Percentiles rank a stretch among this genome's conserved stretches.
Conservation (phyloP, 2,888 invertebrate species). For the Spodoptera picta region DNA sequence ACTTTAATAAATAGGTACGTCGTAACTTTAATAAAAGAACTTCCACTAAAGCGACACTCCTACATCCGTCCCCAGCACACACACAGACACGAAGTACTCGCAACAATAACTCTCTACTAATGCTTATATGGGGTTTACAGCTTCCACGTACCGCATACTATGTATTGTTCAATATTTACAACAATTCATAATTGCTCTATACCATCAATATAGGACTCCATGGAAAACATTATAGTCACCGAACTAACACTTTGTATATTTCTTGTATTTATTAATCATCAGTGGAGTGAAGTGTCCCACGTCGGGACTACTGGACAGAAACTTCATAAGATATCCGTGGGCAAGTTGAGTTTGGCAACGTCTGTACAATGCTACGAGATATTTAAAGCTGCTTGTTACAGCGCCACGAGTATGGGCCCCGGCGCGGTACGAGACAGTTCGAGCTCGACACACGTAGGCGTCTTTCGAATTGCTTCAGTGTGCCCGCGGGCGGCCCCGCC, state of each 20-base stretch:
- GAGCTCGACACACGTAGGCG: too few species aligned
- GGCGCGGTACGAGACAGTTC: too few species aligned
- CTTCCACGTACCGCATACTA: constrained; percentile 56
- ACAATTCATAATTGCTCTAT: constrained; percentile 70
- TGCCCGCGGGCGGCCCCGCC: too few species aligned
- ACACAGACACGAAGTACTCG: constrained; percentile 47
- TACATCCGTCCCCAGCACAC: constrained; percentile 32
- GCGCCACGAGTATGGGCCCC: constrained; percentile 4
- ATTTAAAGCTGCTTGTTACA: constrained; percentile 41
- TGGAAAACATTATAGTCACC: constrained; percentile 60
- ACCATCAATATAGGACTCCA: constrained; percentile 57
- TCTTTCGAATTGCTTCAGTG: not conserved
- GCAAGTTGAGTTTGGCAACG: constrained; percentile 44
- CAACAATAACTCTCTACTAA: constrained; percentile 65
- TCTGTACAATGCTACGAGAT: constrained; percentile 41
- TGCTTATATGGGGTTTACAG: constrained; percentile 79
- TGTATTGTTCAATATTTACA: constrained; percentile 72
- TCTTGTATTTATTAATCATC: constrained; percentile 7
- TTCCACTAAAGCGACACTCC: constrained; percentile 37
- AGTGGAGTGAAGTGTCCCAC: constrained; percentile 1
- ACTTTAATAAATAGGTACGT: constrained; percentile 51
- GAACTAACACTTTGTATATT: constrained; percentile 50
- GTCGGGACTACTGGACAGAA: constrained; percentile 46
- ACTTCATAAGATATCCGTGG: constrained; percentile 48
- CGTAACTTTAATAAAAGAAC: constrained; percentile 39